Evolutionary conservation across 2,797 vertebrate species (phyloP).

Genomic region (Phalanger gymnotis): DNA sequence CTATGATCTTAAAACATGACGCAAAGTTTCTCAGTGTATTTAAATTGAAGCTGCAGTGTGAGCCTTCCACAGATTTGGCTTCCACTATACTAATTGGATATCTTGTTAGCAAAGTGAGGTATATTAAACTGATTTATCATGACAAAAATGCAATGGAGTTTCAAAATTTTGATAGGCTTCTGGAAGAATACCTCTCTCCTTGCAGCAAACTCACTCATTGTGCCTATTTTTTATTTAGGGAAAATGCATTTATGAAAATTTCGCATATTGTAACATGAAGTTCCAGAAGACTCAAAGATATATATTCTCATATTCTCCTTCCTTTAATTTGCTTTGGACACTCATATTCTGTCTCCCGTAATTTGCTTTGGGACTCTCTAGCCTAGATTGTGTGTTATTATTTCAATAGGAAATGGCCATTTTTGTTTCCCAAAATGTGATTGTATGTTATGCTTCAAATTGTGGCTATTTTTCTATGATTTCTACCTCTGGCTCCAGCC

Average conservation of each 20-base stretch:
- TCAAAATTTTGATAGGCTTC: conserved; percentile 45
- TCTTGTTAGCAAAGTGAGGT: conserved; percentile 59
- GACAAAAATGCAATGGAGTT: conserved; percentile 61
- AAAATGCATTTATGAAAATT: conserved; percentile 38
- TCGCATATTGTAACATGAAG: conserved; percentile 42
- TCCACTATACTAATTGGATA: conserved; percentile 58
- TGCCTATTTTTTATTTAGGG: conserved; percentile 46
- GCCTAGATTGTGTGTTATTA: conserved; percentile 55
- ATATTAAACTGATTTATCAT: conserved; percentile 64
- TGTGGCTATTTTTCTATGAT: conserved; percentile 55
- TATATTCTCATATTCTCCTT: conserved; percentile 60
- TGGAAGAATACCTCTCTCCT: conserved; percentile 20
- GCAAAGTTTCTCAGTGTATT: conserved; percentile 63
- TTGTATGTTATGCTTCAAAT: conserved; percentile 56
- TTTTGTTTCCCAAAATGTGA: conserved; percentile 56
- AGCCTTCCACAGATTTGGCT: conserved; percentile 42
- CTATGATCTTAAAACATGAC: conserved; percentile 53
- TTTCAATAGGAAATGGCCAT: conserved; percentile 59
- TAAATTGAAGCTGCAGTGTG: conserved; percentile 55
- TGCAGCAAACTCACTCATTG: conserved; percentile 17
- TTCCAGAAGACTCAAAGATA: conserved; percentile 58
- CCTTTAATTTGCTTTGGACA: conserved; percentile 60
- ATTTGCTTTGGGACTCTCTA: conserved; percentile 54
- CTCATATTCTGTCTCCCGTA: conserved; percentile 59
- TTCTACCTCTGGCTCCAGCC: conserved; percentile 41